Evolutionary conservation across 2,888 invertebrate species (phyloP), one percentile per base, ranked within the genome.

Genomic region (Balanococcus diminutus): DNA sequence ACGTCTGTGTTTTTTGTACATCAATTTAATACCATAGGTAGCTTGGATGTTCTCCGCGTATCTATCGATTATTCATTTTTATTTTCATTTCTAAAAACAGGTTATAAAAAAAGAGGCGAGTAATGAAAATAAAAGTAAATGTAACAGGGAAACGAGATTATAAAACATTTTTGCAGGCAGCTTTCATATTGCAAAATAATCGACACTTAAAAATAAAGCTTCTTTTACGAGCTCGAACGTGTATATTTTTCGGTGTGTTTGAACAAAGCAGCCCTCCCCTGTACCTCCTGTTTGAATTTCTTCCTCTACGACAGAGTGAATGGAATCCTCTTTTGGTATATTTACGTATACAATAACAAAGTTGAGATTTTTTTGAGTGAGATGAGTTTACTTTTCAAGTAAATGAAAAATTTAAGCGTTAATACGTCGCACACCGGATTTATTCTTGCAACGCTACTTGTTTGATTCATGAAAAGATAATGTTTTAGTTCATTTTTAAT

Each of bases 391-490:
- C 14, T 67, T 67, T 67, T 67, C 25, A 67, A 28, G 28, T 9
- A 67, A 67, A 67, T 67, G 61, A 67, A 67, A 67, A 67, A 67
- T 67, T 28, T 67, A 67, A 67, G 61, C 61, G 11, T 67, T 67
- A 28, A 67, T 67, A 46, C 14, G 28, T 28, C 8, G 51, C 51
- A 67, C 11, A 14, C 46, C 14, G 11, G 11, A 14, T 16, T 11
- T 46, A 28, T 67, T 67, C 61, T 67, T 9, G 0, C n/a, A n/a
- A n/a, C 4, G 14, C 61, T 25, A 67, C 61, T 67, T 67, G 61
- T 67, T 67, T 67, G 61, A 67, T 67, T 28, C 28, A 28, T 67
- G 22, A 28, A 28, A 22, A 67, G 25, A 28, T 67, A 67, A 67
- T 28, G 25, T 25, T 28, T 67, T 28, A 3, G 61, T 67, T 67